phyloP scores from a whole-genome alignment of 1,140 invertebrate species.

The Oreohelix idahoensis region DNA sequence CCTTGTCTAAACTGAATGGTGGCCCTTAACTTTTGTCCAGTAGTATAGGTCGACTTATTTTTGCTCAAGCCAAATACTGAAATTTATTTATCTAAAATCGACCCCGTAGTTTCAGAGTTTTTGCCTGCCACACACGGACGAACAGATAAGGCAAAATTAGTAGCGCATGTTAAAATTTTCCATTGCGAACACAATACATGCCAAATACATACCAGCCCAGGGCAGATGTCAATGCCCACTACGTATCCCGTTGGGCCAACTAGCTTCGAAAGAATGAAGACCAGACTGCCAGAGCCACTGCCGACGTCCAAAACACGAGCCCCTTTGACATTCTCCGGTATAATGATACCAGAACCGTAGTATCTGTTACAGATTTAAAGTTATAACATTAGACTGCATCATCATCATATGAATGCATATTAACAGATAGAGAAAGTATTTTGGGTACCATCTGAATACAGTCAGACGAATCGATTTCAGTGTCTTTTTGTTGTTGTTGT shows the following conservation, averaged over 20 bases:
- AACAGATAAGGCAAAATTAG: too few relatives aligned
- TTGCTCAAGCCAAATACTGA: too few relatives aligned
- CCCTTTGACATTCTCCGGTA: slow-evolving; percentile 54
- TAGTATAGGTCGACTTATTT: too few relatives aligned
- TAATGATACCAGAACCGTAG: slow-evolving; percentile 54
- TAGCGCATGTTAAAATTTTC: too few relatives aligned
- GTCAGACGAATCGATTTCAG: background rate
- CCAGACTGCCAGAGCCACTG: slow-evolving; percentile 54
- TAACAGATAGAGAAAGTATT: background rate
- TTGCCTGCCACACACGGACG: too few relatives aligned
- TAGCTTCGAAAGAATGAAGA: slow-evolving; percentile 56
- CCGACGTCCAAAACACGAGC: slow-evolving; percentile 56
- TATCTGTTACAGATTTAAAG: slow-evolving; percentile 42
- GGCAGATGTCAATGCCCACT: slow-evolving; percentile 55
- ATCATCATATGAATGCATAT: too few relatives aligned
- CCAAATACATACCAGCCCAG: slow-evolving; percentile 49
- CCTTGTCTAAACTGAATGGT: too few relatives aligned
- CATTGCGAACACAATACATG: too few relatives aligned
- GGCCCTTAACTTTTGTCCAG: too few relatives aligned
- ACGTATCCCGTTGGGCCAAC: slow-evolving; percentile 57
- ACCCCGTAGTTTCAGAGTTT: too few relatives aligned
- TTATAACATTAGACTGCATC: background rate
- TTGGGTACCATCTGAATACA: background rate
- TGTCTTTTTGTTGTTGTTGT: background rate
- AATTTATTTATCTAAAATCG: too few relatives aligned